Base-by-base conservation (phyloP, 64 coral and sea anemone species). In the Dendrophyllia cribrosa region DNA sequence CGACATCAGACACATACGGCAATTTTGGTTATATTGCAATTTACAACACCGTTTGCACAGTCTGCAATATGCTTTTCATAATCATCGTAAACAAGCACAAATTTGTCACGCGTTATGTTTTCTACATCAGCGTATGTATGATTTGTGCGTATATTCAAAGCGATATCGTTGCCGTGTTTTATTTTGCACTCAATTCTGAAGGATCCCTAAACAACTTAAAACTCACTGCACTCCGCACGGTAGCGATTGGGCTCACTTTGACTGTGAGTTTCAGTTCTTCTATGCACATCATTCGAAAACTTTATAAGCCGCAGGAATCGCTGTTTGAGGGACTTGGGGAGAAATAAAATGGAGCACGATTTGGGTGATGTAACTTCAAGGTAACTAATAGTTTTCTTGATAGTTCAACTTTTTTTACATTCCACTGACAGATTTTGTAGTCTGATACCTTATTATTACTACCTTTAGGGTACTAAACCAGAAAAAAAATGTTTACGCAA, bases 141-240 rank as follows among this genome's bases (percentile, higher is more conserved):
- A 55, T 92, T 24, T 86, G 58, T 76, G 90, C 90, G 34, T 85
- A 92, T 7, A 43, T 92, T 17, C 79, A 92, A 52, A 92, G 90
- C 47, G 44, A 45, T 43, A 66, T 92, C 17, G 81, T 92, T 15
- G 43, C 75, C 0, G 50, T 78, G 48, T 66, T 75, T 59, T 92
- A 92, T 75, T 92, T 75, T 51, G 73, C 34, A 49, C 90, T 86
- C 0, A 86, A 68, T 46, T 77, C 90, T 19, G 5, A 68, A 25
- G 90, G 90, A 25, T 76, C 82, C 26, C 24, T 92, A 19, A 75
- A 26, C 24, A 43, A 86, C 90, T 34, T 92, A 26, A 92, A 78
- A 67, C 74, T 44, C 7, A 87, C 82, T 14, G 90, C 90, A 51
- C 60, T 92, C 73, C 90, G 82, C 72, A 92, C 82, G 8, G 60